phyloP scores from a whole-genome alignment of 2,888 invertebrate species.

The Anodontia alba region DNA sequence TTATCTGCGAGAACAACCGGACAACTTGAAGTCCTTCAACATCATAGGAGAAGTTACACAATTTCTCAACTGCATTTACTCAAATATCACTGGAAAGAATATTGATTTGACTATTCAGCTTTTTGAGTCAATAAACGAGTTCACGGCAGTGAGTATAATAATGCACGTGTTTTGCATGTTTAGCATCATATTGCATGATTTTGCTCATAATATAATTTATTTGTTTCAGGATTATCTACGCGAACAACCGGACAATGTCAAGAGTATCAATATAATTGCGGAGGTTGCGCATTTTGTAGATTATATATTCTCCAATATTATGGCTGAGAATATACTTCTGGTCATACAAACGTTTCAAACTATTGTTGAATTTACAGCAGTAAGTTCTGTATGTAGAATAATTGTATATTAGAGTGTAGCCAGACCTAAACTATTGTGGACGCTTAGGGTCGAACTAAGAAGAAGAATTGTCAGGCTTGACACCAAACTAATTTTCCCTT shows the following conservation, averaged over 20 bases:
- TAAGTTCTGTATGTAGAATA: conserved; percentile 60
- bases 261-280: conserved; percentile 84
- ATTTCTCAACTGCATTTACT: conserved; percentile 84
- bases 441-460: no score
- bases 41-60: conserved; percentile 84
- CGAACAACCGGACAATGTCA: conserved; percentile 85
- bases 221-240: conserved; percentile 83
- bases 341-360: conserved; percentile 84
- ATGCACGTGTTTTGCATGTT: not conserved
- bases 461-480: no score
- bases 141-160: conserved; percentile 82
- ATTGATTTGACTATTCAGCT: conserved; percentile 84
- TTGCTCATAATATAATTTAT: not conserved
- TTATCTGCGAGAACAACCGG: conserved; percentile 84
- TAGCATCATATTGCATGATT: not conserved
- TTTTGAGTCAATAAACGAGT: conserved; percentile 84
- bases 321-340: conserved; percentile 81
- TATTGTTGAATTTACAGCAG: conserved; percentile 84
- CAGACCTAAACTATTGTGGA: no score
- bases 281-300: conserved; percentile 84
- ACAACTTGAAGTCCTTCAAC: conserved; percentile 85
- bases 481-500: no score
- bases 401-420: no score
- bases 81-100: conserved; percentile 82
- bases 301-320: conserved; percentile 84